A percentile compares a stretch with the other conserved stretches of the same genome.
phyloP scores from a whole-genome alignment of 2,888 invertebrate species.

The Drosophila nr. perissopoda region DNA sequence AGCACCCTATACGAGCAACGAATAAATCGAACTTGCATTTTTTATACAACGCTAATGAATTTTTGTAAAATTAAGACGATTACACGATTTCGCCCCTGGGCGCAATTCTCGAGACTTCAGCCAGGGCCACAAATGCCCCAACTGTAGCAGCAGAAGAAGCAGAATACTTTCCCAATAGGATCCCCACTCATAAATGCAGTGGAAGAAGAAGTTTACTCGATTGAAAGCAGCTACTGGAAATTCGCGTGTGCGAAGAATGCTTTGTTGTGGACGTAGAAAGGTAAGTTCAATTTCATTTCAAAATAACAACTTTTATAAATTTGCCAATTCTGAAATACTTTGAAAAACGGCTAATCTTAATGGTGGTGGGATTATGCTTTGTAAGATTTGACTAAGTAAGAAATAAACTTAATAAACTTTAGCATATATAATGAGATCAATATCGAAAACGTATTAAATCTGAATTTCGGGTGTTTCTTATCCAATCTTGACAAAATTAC shows the following conservation, averaged over 20 bases:
- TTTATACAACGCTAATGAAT: constrained; percentile 55
- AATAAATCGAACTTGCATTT: constrained; percentile 70
- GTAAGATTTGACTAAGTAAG: not conserved
- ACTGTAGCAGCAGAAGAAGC: constrained; percentile 58
- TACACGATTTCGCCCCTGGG: constrained; percentile 34
- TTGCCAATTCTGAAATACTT: not conserved
- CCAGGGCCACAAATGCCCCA: constrained; percentile 56
- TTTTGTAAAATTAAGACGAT: constrained; percentile 62
- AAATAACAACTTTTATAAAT: not conserved
- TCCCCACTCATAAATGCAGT: constrained; percentile 88
- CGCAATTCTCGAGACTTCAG: constrained; percentile 54
- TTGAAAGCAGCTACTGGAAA: constrained; percentile 90
- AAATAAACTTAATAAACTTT: not conserved
- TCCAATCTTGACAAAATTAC: not conserved
- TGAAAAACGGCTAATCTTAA: not conserved
- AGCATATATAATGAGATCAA: not conserved
- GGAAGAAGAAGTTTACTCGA: constrained; percentile 93
- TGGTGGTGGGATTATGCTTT: not conserved
- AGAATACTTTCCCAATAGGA: constrained; percentile 66
- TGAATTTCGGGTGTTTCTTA: not conserved
- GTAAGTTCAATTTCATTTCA: constrained; percentile 86
- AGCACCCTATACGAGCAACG: constrained; percentile 70
- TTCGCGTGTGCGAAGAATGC: constrained; percentile 94
- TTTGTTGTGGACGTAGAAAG: constrained; percentile 98
- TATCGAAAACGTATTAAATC: not conserved